Percentiles rank a stretch among this genome's conserved stretches.
Evolutionary conservation across 2,888 invertebrate species (phyloP).

Genomic region (Aplocera efformata): DNA sequence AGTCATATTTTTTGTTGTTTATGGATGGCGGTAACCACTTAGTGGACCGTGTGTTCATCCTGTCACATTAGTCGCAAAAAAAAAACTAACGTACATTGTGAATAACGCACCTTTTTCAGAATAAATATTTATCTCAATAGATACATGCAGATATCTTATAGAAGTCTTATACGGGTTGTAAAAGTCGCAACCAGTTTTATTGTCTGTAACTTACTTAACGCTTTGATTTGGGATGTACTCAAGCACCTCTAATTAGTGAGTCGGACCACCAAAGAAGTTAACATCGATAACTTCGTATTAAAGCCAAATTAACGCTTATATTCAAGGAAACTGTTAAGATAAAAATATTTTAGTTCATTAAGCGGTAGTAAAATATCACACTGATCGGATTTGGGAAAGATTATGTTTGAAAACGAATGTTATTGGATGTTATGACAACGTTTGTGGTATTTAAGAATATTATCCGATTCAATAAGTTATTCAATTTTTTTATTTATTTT

Average conservation of each 20-base stretch:
- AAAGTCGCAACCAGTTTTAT: conserved; percentile 52
- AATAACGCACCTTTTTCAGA: no score
- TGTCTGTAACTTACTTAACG: conserved; percentile 24
- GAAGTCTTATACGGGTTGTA: conserved; percentile 43
- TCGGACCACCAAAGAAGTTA: conserved; percentile 64
- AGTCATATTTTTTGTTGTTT: no score
- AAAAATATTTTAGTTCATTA: conserved; percentile 30
- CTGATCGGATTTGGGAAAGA: conserved; percentile 14
- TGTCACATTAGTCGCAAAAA: no score
- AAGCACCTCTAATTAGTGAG: conserved; percentile 56
- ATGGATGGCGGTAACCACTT: no score
- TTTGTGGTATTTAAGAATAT: no score
- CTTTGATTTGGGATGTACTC: conserved; percentile 42
- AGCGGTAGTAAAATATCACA: conserved; percentile 21
- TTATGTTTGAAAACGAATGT: conserved; percentile 3
- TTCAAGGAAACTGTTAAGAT: conserved; percentile 39
- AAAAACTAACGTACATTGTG: no score
- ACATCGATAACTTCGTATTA: conserved; percentile 30
- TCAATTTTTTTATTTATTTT: no score
- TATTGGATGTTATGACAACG: no score
- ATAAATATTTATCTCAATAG: no score
- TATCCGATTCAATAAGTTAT: no score
- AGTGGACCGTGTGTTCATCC: no score
- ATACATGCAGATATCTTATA: no score
- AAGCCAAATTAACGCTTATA: conserved; percentile 36